These are phyloP conservation scores for Pituophis catenifer DNA, from an alignment of 2,113 vertebrate genomes.

Conservation along the genomic window DNA sequence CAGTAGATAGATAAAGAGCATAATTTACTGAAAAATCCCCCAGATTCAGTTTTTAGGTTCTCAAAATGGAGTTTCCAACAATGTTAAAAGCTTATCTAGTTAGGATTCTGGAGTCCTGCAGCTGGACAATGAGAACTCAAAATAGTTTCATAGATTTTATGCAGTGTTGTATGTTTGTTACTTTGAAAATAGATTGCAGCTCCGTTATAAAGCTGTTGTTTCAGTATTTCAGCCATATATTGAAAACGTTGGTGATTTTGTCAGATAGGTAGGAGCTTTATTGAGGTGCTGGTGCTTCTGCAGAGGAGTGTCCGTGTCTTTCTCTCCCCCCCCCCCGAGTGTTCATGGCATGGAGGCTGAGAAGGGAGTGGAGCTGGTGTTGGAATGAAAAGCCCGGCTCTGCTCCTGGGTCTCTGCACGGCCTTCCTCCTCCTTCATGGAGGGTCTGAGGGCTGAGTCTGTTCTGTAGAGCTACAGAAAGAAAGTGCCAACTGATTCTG, in stretches of 20 bases:
- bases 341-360: too few relatives aligned
- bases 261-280: neutral
- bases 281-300: neutral
- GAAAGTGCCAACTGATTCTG: constrained; percentile 32
- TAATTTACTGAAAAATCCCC: neutral
- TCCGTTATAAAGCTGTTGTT: neutral
- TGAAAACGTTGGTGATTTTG: neutral
- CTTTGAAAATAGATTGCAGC: neutral
- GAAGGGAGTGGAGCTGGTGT: fast-evolving
- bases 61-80: neutral
- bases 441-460: neutral
- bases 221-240: neutral
- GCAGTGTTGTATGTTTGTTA: fast-evolving
- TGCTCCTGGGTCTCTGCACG: neutral
- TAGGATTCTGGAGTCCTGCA: neutral
- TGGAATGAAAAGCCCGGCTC: neutral
- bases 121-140: neutral
- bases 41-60: neutral
- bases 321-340: fast-evolving
- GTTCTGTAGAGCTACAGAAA: neutral
- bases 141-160: neutral
- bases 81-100: neutral
- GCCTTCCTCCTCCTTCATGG: neutral
- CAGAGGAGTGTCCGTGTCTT: neutral
- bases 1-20: neutral